Conservation (phyloP, 2,797 vertebrate species). For the Cuniculus paca region DNA sequence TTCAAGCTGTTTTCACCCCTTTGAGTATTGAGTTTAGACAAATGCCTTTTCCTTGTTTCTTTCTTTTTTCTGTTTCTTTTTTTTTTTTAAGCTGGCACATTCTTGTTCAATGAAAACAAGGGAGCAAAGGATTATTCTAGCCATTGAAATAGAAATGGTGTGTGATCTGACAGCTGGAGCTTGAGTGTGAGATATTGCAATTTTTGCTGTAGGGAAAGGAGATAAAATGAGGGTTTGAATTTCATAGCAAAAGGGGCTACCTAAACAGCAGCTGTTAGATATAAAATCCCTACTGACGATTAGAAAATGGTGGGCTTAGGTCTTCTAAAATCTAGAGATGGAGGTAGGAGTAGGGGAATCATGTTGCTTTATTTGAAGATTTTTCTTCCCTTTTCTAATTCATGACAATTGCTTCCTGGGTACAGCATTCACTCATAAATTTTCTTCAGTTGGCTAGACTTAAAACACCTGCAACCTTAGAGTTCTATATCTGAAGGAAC, state of each 20-base stretch:
- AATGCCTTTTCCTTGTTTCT: slow-evolving; percentile 64
- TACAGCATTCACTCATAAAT: slow-evolving; percentile 78
- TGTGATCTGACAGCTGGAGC: slow-evolving; percentile 83
- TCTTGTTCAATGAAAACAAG: slow-evolving; percentile 83
- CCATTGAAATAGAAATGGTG: slow-evolving; percentile 85
- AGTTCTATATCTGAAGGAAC: slow-evolving; percentile 70
- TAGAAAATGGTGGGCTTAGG: slow-evolving; percentile 62
- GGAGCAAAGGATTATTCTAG: slow-evolving; percentile 79
- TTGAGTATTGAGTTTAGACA: slow-evolving; percentile 75
- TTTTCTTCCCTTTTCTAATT: slow-evolving; percentile 39
- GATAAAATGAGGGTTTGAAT: slow-evolving; percentile 80
- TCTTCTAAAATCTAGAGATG: slow-evolving; percentile 56
- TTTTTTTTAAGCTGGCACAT: slow-evolving; percentile 73
- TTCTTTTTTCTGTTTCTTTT: slow-evolving; percentile 30
- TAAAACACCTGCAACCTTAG: slow-evolving; percentile 70
- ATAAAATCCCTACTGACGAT: slow-evolving; percentile 71
- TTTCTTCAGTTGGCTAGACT: slow-evolving; percentile 61
- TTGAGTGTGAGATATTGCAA: slow-evolving; percentile 82
- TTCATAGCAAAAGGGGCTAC: slow-evolving; percentile 81
- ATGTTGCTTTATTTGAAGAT: slow-evolving; percentile 55
- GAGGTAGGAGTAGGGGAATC: slow-evolving; percentile 10
- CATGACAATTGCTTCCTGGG: slow-evolving; percentile 64
- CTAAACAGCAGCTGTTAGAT: slow-evolving; percentile 82
- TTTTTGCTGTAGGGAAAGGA: slow-evolving; percentile 80
- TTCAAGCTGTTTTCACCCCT: slow-evolving; percentile 69